Evolutionary conservation across 2,113 vertebrate genomes (phyloP), one percentile per base, ranked within the genome.

Genomic region (Stomatorhinus ivindoensis): DNA sequence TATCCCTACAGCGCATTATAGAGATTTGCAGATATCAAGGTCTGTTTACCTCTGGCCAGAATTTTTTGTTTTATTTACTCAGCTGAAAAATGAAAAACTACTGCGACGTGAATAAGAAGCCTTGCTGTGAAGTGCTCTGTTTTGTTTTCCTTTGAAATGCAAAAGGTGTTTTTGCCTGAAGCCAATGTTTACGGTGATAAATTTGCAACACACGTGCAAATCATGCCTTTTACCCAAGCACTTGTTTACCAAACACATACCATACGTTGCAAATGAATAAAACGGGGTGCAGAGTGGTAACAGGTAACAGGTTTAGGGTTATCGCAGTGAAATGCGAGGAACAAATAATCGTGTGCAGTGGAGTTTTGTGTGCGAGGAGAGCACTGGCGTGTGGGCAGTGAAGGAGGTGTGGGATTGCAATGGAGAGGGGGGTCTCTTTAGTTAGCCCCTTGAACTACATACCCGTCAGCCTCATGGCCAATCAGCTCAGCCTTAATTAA

Each of bases 401-500:
- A 47, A 82, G 39, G 82, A 17, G 82, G 8, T 21, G 10, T n/a
- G 44, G 19, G 0, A 21, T 47, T 47, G 82, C 10, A 8, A 44
- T 47, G 82, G 82, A 21, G 44, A n/a, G 39, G 21, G 1, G 24
- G 11, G 44, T 47, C 44, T 44, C 2, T 47, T 46, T 47, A 1
- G 24, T 84, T 42, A 83, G 82, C 44, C 19, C 21, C 39, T 84
- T 84, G 21, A 47, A 47, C 11, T 84, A 44, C 82, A 47, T 47
- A 42, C 7, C 21, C 3, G 39, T 82, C 13, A 55, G 55, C 35
- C 21, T 50, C 35, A 27, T 35, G 69, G 88, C 86, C 55, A 46
- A 55, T 89, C 84, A 85, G 47, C 39, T 82, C 84, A 87, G 44
- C 35, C 61, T 73, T 24, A 48, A 88, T 87, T 85, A 76, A 76